Percentiles rank a stretch among this genome's conserved stretches.
phyloP scores from a whole-genome alignment of 2,888 invertebrate species.

The Pyrochroa serraticornis region DNA sequence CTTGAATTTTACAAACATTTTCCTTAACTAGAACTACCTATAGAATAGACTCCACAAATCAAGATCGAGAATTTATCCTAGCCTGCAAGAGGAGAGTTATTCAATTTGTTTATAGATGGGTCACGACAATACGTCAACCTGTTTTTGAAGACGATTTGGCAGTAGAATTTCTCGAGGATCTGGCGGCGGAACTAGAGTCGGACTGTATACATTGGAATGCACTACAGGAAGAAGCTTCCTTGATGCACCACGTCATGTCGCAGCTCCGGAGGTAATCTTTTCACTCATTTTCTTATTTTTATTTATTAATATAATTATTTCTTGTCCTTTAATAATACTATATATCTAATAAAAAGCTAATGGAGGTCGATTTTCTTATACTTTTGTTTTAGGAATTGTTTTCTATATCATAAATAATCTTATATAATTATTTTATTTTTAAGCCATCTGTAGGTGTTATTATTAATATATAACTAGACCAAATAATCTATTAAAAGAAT shows the following conservation, averaged over 20 bases:
- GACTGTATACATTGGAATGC: constrained; percentile 65
- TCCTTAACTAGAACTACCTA: constrained; percentile 62
- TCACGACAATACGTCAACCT: constrained; percentile 71
- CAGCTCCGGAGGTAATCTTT: constrained; percentile 61
- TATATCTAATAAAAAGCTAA: too few relatives aligned
- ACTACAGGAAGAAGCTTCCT: constrained; percentile 70
- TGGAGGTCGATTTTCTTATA: too few relatives aligned
- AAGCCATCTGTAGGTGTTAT: too few relatives aligned
- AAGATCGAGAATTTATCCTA: constrained; percentile 70
- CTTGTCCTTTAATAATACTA: too few relatives aligned
- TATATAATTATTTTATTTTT: too few relatives aligned
- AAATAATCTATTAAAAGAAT: too few relatives aligned
- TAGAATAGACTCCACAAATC: constrained; percentile 63
- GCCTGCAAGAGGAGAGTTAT: constrained; percentile 77
- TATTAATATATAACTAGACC: too few relatives aligned
- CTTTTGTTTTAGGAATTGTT: too few relatives aligned
- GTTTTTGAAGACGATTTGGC: constrained; percentile 77
- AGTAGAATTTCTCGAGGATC: constrained; percentile 76
- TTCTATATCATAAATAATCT: too few relatives aligned
- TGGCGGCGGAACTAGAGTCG: constrained; percentile 72
- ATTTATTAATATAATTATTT: too few relatives aligned
- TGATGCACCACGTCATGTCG: constrained; percentile 72
- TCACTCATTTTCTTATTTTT: background rate
- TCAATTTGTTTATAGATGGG: constrained; percentile 80
- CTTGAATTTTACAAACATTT: constrained; percentile 18